Evolutionary conservation across 1,140 invertebrate species (phyloP), one percentile per base, ranked within the genome.

Genomic region (Euglossa dilemma): DNA sequence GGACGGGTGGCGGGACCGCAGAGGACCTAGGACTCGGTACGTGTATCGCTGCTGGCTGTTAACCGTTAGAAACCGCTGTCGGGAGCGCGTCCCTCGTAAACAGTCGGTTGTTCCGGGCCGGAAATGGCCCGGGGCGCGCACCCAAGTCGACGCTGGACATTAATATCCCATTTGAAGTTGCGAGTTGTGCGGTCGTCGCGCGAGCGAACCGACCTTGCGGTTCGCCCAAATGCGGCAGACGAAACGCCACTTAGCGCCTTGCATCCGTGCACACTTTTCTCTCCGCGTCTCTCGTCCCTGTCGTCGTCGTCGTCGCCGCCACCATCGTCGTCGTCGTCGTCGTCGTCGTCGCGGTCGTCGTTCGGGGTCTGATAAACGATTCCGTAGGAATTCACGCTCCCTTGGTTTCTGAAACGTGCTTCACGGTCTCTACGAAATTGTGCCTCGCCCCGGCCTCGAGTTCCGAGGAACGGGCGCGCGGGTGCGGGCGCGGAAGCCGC

Each of bases 101-200:
- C 83, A 88, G 83, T 82, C 79, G 66, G 83, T 87, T 87, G 86
- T 85, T 87, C 86, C 84, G 74, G 74, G 52, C 50, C 73, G 80
- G 85, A 70, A 66, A 76, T 85, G 79, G 83, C 83, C 83, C 47
- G 66, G 23, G 71, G 78, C 78, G 74, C 52, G 63, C 56, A 25
- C 5, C 45, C 76, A 85, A 87, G 80, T 85, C 79, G 76, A 69
- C 67, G 76, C 72, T 72, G 87, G 89, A 93, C 91, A 93, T 92
- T 93, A 92, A 93, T 93, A 93, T 92, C 91, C 91, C 91, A 92
- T 93, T 93, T 91, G 83, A 88, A 92, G 91, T 93, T 93, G 84
- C 86, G 90, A 93, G 91, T 92, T 92, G 87, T 87, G 92, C 80
- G 91, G 91, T 92, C 72, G 71, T 64, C 64, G 72, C 71, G 63